Evolutionary conservation across 1,140 invertebrate genomes (phyloP), one percentile per base, ranked within the genome.

Genomic region (Conus betulinus): DNA sequence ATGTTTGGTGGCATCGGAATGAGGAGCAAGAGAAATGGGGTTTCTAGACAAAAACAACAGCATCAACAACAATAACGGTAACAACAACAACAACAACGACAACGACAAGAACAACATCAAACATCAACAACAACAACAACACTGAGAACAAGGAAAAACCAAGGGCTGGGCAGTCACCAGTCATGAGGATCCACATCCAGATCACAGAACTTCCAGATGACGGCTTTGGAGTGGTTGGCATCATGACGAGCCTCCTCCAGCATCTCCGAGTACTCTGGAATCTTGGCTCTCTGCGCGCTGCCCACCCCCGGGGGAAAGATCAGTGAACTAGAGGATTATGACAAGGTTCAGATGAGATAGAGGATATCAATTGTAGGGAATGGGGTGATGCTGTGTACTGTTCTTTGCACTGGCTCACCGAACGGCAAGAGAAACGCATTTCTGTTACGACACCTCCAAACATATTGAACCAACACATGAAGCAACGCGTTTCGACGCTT

Each of bases 121-220:
- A 71, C 8, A 60, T 11, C 13, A 71, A 71, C 13, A 71, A 71
- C 11, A 71, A 71, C 13, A 71, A 71, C 13, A 71, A 71, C 13
- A 71, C 15, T 20, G 20, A 71, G 0, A 71, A 71, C 11, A 71
- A 71, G 67, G 67, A 71, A 20, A 23, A 71, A 71, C 0, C 6
- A 71, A 23, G 20, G 20, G 67, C 11, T 17, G 20, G 20, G 67
- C 11, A 71, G 20, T 87, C 88, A 94, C 93, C 91, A 91, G 91
- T 94, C 93, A 39, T 91, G 88, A 13, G 93, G 93, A 76, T 89
- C 87, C 5, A 88, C 76, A 81, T 94, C 93, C n/a, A 94, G 90
- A 76, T 94, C 93, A 91, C 93, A 94, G 90, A 94, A 94, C 83
- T 93, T 93, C 93, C 93, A 94, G 84, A 94, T 87, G 55, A 93